Evolutionary conservation across 2,113 vertebrate genomes (phyloP).

Genomic region (Neopipo cinnamomea): DNA sequence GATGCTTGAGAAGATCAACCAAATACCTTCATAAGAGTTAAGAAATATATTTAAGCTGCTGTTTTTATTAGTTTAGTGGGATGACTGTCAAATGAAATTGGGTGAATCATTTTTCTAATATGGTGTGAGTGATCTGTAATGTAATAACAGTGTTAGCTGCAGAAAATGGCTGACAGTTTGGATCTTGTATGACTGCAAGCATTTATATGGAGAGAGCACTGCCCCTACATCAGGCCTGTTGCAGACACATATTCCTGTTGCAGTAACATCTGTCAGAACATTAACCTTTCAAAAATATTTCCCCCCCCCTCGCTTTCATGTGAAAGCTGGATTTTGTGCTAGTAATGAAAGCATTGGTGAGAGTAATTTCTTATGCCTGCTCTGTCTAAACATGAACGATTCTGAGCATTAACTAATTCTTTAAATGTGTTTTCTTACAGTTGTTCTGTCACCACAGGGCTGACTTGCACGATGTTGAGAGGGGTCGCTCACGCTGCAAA

Average conservation of each 20-base stretch:
- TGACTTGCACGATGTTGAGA: background rate
- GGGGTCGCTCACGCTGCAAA: background rate
- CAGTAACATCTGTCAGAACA: rapidly evolving
- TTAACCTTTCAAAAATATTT: background rate
- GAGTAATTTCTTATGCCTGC: background rate
- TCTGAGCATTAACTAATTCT: background rate
- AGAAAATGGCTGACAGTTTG: background rate
- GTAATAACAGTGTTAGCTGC: background rate
- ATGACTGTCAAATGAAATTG: background rate
- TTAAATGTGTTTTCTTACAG: constrained; percentile 3
- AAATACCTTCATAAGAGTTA: background rate
- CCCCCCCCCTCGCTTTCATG: rapidly evolving
- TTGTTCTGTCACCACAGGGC: background rate
- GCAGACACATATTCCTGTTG: background rate
- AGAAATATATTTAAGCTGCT: background rate
- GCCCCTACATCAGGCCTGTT: background rate
- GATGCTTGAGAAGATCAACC: background rate
- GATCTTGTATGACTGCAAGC: background rate
- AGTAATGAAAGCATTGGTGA: background rate
- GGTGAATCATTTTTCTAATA: background rate
- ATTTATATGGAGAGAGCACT: background rate
- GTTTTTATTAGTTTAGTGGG: background rate
- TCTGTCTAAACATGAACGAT: background rate
- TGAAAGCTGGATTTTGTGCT: background rate
- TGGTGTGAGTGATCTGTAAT: background rate